Base-by-base conservation (phyloP, 1,140 invertebrate species). In the Zophobas atratus region DNA sequence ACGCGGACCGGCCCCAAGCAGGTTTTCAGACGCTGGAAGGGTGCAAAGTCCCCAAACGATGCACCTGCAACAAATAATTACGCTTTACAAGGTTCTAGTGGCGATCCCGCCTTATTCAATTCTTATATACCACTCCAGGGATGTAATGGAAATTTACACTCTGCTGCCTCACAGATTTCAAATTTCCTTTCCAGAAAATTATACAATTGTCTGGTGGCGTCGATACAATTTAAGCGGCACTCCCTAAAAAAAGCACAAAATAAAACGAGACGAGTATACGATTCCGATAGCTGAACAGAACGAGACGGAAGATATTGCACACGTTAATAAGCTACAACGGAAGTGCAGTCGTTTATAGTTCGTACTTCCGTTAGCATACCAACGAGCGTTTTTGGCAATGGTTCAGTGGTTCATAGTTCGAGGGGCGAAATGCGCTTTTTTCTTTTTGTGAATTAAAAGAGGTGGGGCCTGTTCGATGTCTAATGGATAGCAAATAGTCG, bases 1-100 rank as follows among this genome's bases (percentile, higher is more conserved):
- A 73, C 55, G 71, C 38, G 36, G 56, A 73, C 71, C 71, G 71
- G 71, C 71, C 71, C 39, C 35, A 51, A 72, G 71, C 71, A 73
- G 71, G 71, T 73, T 73, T 73, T 41, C 49, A 56, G 49, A 56
- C 71, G 39, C 49, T 51, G 6, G 60, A 67, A 67, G 60, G 60
- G 60, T 67, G 60, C 60, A 67, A 67, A 67, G 60, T 67, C 60
- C 60, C 60, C 60, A 32, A 41, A 43, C 49, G n/a, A 67, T 67
- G 60, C 60, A 67, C 60, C 60, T 67, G 60, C 60, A 67, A 5
- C 60, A 67, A 67, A 67, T 67, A 67, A 67, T 67, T 67, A 67
- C 60, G 39, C 43, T 67, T 67, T 67, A 8, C 20, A 67, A 39
- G 39, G 38, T 39, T 67, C 20, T 67, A 43, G 6, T 5, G 33